Evolutionary conservation across 1,140 invertebrate species (phyloP).

Genomic region (Micrasema longulum): DNA sequence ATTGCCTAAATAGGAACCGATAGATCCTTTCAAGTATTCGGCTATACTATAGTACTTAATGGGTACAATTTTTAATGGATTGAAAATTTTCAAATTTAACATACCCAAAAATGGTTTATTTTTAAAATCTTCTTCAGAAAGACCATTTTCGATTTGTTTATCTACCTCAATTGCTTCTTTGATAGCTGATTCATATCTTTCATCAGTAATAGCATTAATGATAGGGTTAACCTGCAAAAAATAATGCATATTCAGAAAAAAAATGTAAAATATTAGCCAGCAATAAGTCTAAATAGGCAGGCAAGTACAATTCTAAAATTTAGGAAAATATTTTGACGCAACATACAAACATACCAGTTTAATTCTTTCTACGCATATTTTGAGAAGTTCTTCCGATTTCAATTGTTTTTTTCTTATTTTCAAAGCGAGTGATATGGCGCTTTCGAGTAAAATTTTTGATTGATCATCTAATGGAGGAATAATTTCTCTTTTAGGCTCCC

Average conservation of each 20-base stretch:
- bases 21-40: too few species aligned
- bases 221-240: conserved; percentile 71
- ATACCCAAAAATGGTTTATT: conserved; percentile 78
- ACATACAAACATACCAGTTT: conserved; percentile 70
- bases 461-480: conserved; percentile 70
- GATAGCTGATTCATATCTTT: conserved; percentile 80
- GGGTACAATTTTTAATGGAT: too few species aligned
- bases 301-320: too few species aligned
- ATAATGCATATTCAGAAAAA: background rate
- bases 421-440: conserved; percentile 73
- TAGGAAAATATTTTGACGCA: background rate
- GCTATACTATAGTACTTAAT: too few species aligned
- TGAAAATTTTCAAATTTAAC: background rate
- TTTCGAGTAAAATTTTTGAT: conserved; percentile 72
- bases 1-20: too few species aligned
- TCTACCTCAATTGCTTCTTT: conserved; percentile 82
- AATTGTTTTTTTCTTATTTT: conserved; percentile 75
- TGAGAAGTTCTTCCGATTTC: conserved; percentile 78
- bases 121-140: conserved; percentile 70
- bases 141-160: conserved; percentile 70
- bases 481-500: conserved; percentile 67
- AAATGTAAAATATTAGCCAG: too few species aligned
- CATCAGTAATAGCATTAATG: conserved; percentile 86
- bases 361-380: conserved; percentile 81
- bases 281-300: too few species aligned